Evolutionary conservation across 2,888 invertebrate genomes (phyloP).

Genomic region (Brachypalpus laphriformis): DNA sequence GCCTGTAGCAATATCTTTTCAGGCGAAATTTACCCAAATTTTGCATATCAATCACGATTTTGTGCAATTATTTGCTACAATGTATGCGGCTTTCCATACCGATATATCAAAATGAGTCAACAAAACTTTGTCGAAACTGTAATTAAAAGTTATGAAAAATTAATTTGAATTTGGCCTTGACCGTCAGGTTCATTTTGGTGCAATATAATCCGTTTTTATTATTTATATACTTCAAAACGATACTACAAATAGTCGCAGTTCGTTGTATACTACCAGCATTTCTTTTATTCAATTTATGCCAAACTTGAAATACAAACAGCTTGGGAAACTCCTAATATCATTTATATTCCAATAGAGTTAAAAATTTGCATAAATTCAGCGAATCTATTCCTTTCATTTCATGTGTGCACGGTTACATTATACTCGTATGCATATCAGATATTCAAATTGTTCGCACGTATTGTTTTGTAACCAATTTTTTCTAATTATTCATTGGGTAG

Average conservation of each 20-base stretch:
- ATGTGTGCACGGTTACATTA: neutral
- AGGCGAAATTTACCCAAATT: no score
- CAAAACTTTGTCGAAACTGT: neutral
- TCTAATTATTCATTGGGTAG: neutral
- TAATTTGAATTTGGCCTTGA: slow-evolving; percentile 6
- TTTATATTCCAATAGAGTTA: neutral
- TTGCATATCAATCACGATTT: no score
- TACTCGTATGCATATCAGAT: neutral
- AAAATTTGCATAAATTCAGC: slow-evolving; percentile 27
- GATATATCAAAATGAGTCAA: neutral
- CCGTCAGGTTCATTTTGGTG: neutral
- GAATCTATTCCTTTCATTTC: slow-evolving; percentile 2
- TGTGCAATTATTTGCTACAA: neutral
- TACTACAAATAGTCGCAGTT: no score
- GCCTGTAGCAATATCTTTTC: no score
- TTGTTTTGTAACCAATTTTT: slow-evolving; percentile 11
- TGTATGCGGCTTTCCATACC: neutral
- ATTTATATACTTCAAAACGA: neutral
- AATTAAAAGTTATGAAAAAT: neutral
- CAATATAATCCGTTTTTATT: neutral
- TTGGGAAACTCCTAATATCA: neutral
- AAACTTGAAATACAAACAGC: neutral
- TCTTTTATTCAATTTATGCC: slow-evolving; percentile 13
- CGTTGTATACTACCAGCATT: no score
- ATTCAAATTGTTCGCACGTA: neutral